Base-by-base conservation (phyloP, 2,797 vertebrate genomes). In the Onychomys torridus region DNA sequence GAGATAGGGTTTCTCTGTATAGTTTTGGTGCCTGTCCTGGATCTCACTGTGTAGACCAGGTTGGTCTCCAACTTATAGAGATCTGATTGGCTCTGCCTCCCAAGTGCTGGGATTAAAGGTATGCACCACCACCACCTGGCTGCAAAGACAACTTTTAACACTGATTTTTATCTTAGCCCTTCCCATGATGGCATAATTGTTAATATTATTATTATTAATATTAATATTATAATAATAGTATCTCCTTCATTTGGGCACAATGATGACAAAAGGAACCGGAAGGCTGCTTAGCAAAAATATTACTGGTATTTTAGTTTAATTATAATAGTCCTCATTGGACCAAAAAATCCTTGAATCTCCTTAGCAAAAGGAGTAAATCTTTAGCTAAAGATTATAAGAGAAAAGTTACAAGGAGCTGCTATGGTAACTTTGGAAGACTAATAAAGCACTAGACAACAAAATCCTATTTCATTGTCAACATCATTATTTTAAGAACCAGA, bases 161-260 rank as follows among this genome's bases (percentile, higher is more conserved):
- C 5, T 71, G 16, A 23, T 93, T 93, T 93, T 93, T 32, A 69
- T 43, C 5, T 83, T 75, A 86, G 25, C 14, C 46, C 84, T 95
- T 91, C 23, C 57, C 78, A 55, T 63, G 81, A 93, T 34, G 14
- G 43, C 34, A 85, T 16, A 94, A 85, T 52, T n/a, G n/a, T n/a
- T n/a, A 52, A 34, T 55, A 91, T 34, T 91, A 96, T 78, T 94
- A 91, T n/a, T n/a, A n/a, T n/a, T n/a, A n/a, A n/a, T n/a, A n/a
- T n/a, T n/a, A n/a, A n/a, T n/a, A n/a, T n/a, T n/a, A n/a, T n/a
- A n/a, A n/a, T n/a, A n/a, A n/a, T 65, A 29, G 16, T 88, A 4
- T 29, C 3, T 27, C 65, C 67, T 69, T 89, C 93, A n/a, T 92
- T 92, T 63, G 69, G 49, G 3, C 10, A 91, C 40, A 52, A 83